phyloP scores from a whole-genome alignment of 1,140 invertebrate species.

The Vanessa atalanta region DNA sequence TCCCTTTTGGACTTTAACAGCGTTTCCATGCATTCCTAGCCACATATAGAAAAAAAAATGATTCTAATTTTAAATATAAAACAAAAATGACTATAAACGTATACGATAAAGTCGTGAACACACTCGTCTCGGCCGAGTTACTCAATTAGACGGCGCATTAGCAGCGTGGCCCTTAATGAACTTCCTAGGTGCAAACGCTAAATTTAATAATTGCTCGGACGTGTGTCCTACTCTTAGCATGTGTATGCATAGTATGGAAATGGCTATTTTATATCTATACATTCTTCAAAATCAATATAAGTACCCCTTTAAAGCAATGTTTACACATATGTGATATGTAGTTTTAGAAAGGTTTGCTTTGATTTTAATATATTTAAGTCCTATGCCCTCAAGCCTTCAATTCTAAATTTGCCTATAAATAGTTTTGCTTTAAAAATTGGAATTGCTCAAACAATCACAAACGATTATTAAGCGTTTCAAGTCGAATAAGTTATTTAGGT shows the following conservation, averaged over 20 bases:
- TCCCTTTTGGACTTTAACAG: no score
- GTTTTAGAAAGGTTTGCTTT: neutral
- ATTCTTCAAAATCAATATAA: neutral
- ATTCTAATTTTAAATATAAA: conserved; percentile 1
- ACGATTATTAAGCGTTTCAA: neutral
- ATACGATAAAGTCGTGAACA: conserved; percentile 36
- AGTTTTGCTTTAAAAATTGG: no score
- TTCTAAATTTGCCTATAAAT: no score
- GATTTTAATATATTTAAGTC: no score
- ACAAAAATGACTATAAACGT: conserved; percentile 2
- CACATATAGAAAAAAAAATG: neutral
- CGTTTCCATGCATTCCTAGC: no score
- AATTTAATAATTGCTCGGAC: conserved; percentile 48
- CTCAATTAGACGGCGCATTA: conserved; percentile 52
- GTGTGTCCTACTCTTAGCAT: conserved; percentile 14
- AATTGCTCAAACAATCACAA: no score
- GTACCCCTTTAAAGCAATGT: neutral
- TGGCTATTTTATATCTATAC: neutral
- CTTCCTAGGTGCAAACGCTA: conserved; percentile 53
- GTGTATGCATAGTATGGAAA: neutral
- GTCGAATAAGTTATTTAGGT: neutral
- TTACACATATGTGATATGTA: neutral
- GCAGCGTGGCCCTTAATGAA: conserved; percentile 50
- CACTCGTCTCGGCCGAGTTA: conserved; percentile 27
- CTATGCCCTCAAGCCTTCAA: no score